phyloP scores from a whole-genome alignment of 2,113 vertebrate species.

The Excalfactoria chinensis region DNA sequence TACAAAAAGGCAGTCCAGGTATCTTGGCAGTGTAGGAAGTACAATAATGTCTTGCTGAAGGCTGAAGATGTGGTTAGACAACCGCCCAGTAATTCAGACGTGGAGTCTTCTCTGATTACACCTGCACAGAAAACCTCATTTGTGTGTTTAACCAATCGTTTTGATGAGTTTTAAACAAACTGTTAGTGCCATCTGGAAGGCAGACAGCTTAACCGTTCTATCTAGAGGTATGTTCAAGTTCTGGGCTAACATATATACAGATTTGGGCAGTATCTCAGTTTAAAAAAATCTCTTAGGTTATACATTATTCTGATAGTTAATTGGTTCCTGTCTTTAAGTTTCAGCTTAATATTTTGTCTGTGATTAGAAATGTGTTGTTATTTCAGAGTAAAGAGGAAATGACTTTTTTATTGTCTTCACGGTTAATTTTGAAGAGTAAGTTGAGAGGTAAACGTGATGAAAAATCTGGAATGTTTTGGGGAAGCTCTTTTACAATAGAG shows the following conservation, averaged over 20 bases:
- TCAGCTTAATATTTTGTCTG: not conserved
- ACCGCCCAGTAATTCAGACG: rapidly evolving
- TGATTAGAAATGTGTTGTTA: not conserved
- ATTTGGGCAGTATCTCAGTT: not conserved
- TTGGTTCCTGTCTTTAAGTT: not conserved
- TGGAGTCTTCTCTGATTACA: not conserved
- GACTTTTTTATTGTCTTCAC: not conserved
- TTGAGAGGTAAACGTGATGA: not conserved
- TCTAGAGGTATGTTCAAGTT: not conserved
- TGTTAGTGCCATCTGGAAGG: not conserved
- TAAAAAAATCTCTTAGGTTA: not conserved
- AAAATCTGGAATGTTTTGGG: not conserved
- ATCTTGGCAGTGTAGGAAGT: not conserved
- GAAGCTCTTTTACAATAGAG: not conserved
- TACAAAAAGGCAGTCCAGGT: not conserved
- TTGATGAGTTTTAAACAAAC: not conserved
- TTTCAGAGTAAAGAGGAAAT: not conserved
- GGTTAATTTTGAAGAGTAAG: not conserved
- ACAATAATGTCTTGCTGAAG: not conserved
- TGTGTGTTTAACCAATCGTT: not conserved
- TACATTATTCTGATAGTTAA: not conserved
- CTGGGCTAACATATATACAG: not conserved
- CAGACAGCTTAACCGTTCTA: not conserved
- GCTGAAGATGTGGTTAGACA: not conserved
- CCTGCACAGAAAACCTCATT: not conserved